These are phyloP conservation scores for Leptinotarsa peninsularis DNA, from an alignment of 2,888 invertebrate species.

Conservation along the genomic window DNA sequence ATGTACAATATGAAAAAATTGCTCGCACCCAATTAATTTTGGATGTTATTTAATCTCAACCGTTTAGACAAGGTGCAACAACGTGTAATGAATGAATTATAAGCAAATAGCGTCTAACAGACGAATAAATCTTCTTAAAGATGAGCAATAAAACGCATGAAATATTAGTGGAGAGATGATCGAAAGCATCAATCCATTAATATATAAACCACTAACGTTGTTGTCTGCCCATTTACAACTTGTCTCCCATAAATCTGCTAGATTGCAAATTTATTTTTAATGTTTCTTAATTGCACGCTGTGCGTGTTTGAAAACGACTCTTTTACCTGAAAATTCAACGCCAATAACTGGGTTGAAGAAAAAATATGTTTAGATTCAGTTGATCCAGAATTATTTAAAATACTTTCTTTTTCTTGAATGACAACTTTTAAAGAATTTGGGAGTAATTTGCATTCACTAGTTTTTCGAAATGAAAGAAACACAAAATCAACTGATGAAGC, in stretches of 20 bases:
- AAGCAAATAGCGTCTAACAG: slow-evolving; percentile 15
- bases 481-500: too few species aligned
- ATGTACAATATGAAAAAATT: background rate
- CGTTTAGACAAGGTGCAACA: slow-evolving; percentile 5
- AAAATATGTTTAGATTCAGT: too few species aligned
- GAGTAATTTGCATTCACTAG: too few species aligned
- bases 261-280: slow-evolving; percentile 46
- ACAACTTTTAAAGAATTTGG: too few species aligned
- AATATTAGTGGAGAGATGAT: slow-evolving; percentile 31
- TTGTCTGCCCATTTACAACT: slow-evolving; percentile 36
- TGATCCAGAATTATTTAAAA: too few species aligned
- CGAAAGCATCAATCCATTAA: slow-evolving; percentile 34
- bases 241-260: slow-evolving; percentile 37
- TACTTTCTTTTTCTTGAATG: too few species aligned
- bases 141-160: slow-evolving; percentile 25
- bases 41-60: background rate
- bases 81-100: slow-evolving; percentile 9
- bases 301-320: slow-evolving; percentile 37
- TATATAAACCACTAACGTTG: slow-evolving; percentile 34
- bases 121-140: slow-evolving; percentile 3
- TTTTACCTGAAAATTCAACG: slow-evolving; percentile 38
- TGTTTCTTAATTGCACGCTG: slow-evolving; percentile 44
- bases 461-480: too few species aligned
- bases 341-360: slow-evolving; percentile 14
- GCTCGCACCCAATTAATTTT: background rate